Conservation (phyloP, 2,888 invertebrate genomes). For the Galeopsomyia nigrocyanea region DNA sequence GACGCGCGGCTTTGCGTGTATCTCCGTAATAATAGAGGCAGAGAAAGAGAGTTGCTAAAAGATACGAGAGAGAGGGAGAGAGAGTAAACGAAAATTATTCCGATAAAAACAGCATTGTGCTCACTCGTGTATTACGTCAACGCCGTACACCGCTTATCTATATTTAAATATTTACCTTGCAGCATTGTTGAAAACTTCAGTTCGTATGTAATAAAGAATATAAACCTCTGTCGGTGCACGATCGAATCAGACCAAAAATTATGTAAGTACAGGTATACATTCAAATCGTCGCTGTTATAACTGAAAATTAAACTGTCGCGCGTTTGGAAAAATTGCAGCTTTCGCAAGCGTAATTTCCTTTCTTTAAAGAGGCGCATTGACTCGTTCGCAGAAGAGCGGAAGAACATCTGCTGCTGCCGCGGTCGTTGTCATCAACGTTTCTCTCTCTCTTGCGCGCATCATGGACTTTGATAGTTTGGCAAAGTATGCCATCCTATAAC, state of each 20-base stretch:
- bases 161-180: too few relatives aligned
- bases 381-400: not conserved
- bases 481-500: constrained; percentile 32
- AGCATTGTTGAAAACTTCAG: too few relatives aligned
- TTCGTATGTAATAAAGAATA: too few relatives aligned
- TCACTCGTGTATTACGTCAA: not conserved
- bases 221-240: too few relatives aligned
- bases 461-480: constrained; percentile 26
- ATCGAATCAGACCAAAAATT: too few relatives aligned
- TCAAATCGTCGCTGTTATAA: too few relatives aligned
- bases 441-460: too few relatives aligned
- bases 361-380: not conserved
- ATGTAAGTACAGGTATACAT: too few relatives aligned
- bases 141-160: too few relatives aligned
- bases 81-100: constrained; percentile 17
- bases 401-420: not conserved
- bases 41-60: constrained; percentile 1
- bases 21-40: constrained; percentile 1
- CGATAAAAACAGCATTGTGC: constrained; percentile 11
- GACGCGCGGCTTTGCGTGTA: not conserved
- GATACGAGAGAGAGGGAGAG: constrained; percentile 6
- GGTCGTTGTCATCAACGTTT: not conserved
- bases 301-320: too few relatives aligned
- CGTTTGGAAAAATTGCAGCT: too few relatives aligned
- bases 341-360: not conserved